Percentiles rank a stretch among this genome's conserved stretches.
Conservation (phyloP, 2,797 vertebrate species). For the Malurus splendens region DNA sequence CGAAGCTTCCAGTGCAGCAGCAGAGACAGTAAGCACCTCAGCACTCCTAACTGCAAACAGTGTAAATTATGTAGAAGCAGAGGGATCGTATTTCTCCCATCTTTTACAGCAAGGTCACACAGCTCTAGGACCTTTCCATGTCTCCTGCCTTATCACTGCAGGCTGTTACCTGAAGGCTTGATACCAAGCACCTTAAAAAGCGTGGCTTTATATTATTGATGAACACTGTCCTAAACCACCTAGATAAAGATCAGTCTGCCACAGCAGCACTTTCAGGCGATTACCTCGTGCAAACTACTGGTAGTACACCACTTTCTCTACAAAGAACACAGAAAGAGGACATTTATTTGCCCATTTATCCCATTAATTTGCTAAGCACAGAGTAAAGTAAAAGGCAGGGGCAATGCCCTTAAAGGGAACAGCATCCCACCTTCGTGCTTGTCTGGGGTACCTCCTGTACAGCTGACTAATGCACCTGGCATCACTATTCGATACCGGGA, state of each 20-base stretch:
- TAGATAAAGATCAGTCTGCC: background rate
- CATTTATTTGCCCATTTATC: background rate
- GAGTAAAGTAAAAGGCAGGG: background rate
- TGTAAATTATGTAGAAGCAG: background rate
- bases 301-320: background rate
- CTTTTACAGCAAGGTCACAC: background rate
- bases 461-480: background rate
- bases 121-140: background rate
- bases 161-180: background rate
- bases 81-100: background rate
- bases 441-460: background rate
- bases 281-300: background rate
- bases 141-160: background rate
- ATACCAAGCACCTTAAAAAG: background rate
- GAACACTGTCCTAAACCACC: background rate
- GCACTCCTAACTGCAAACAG: background rate
- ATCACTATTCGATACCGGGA: rapidly evolving
- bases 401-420: background rate
- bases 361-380: background rate
- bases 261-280: background rate
- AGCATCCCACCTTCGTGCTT: background rate
- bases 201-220: background rate
- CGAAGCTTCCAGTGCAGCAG: background rate
- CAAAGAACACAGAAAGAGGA: background rate
- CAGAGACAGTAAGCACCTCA: background rate